Base-by-base conservation (phyloP, 2,113 vertebrate species). In the Lota lota region DNA sequence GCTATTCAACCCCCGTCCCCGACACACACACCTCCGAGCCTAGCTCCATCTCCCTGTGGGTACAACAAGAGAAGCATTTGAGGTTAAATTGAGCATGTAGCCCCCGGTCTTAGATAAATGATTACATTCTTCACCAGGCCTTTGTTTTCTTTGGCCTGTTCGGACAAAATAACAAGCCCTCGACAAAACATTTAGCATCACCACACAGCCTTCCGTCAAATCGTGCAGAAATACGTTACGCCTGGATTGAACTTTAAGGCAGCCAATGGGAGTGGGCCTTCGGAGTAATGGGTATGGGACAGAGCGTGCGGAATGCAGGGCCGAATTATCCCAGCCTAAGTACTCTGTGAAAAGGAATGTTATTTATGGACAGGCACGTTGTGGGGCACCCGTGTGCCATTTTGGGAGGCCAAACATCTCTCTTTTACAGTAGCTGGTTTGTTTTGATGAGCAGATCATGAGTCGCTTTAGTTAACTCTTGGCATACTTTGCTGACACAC, bases 71-170 rank as follows among this genome's bases (percentile, higher is more conserved):
- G 75, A 61, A 73, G 75, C 76, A 76, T 80, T 89, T 81, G 72
- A 87, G 72, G 75, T 78, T 73, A 87, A 88, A 90, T 86, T 82
- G 79, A 86, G 83, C 84, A 72, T 84, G 78, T 83, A 67, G 50
- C 77, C 77, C 57, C 65, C 78, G 79, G 74, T 85, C 83, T 88
- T 85, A 83, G 81, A 90, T 80, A 89, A 90, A 90, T 85, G 85
- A 88, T 88, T 85, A 80, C 81, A 87, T 87, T 89, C 79, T 86
- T 86, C 66, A 81, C 76, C 64, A 72, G 77, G 54, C 75, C 71
- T 60, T 47, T 70, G 82, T 90, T 89, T 89, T 75, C 83, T 85
- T 90, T 90, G 85, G 86, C 86, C 68, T 66, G 64, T 58, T 63
- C 36, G 36, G 61, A 54, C 72, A 82, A 81, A 82, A 87, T 74